These are phyloP conservation scores for Falco peregrinus DNA, from an alignment of 2,797 vertebrate species.

Conservation along the genomic window DNA sequence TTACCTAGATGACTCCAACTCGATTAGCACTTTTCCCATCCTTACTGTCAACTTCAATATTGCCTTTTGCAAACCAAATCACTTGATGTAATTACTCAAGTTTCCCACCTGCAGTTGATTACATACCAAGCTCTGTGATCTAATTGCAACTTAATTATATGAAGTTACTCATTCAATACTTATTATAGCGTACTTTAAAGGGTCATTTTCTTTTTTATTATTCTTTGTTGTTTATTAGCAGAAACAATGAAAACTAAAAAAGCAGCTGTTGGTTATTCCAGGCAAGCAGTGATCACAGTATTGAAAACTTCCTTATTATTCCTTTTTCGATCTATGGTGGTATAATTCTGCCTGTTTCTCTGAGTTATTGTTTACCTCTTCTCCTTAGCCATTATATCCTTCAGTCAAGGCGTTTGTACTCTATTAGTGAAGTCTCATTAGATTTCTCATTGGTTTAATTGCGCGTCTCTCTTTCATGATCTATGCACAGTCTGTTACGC, in stretches of 20 bases:
- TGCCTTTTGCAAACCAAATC: constrained; percentile 2
- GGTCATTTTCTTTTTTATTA: background rate
- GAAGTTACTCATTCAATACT: background rate
- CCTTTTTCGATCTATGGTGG: background rate
- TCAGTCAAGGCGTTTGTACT: constrained; percentile 11
- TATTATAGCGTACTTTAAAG: background rate
- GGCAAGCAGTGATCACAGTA: background rate
- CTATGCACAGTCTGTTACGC: background rate
- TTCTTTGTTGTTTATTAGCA: background rate
- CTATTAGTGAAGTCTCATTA: constrained; percentile 28
- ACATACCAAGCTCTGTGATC: background rate
- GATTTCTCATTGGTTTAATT: constrained; percentile 21
- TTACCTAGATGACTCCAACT: background rate
- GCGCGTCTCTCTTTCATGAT: background rate
- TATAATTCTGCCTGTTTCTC: background rate
- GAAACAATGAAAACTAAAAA: background rate
- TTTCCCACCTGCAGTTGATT: constrained; percentile 13
- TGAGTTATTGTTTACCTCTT: background rate
- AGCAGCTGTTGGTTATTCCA: background rate
- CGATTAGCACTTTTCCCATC: background rate
- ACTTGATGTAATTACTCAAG: background rate
- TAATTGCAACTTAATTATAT: constrained; percentile 34
- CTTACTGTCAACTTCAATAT: background rate
- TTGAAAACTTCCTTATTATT: background rate
- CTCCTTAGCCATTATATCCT: background rate